These are phyloP conservation scores for Lamellibrachia satsuma DNA, from an alignment of 2,888 invertebrate genomes.

Conservation along the genomic window DNA sequence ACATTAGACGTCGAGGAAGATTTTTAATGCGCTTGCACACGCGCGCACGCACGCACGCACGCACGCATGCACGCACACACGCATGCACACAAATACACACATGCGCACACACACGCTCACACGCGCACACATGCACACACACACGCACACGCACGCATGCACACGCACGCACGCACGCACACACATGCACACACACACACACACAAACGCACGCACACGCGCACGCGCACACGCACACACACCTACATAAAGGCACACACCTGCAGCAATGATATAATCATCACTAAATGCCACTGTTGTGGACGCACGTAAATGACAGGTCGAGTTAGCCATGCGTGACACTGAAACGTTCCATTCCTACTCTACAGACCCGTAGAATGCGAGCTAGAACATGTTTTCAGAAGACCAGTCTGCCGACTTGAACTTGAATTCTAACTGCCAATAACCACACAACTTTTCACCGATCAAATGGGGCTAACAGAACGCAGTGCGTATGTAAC, in stretches of 20 bases:
- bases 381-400: not conserved
- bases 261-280: not conserved
- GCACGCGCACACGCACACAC: not conserved
- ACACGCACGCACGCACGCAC: not conserved
- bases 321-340: not conserved
- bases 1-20: no score
- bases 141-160: no score
- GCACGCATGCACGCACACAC: no score
- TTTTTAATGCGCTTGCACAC: no score
- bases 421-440: not conserved
- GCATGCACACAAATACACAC: no score
- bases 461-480: not conserved
- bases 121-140: no score
- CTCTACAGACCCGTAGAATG: not conserved
- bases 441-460: not conserved
- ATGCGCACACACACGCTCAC: no score
- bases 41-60: no score
- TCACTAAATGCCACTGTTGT: not conserved
- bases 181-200: not conserved
- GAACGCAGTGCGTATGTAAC: not conserved
- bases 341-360: not conserved
- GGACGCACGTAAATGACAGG: not conserved
- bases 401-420: not conserved
- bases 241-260: not conserved
- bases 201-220: not conserved